Evolutionary conservation across 2,113 vertebrate species (phyloP), one percentile per base, ranked within the genome.

Genomic region (Tragelaphus strepsiceros): DNA sequence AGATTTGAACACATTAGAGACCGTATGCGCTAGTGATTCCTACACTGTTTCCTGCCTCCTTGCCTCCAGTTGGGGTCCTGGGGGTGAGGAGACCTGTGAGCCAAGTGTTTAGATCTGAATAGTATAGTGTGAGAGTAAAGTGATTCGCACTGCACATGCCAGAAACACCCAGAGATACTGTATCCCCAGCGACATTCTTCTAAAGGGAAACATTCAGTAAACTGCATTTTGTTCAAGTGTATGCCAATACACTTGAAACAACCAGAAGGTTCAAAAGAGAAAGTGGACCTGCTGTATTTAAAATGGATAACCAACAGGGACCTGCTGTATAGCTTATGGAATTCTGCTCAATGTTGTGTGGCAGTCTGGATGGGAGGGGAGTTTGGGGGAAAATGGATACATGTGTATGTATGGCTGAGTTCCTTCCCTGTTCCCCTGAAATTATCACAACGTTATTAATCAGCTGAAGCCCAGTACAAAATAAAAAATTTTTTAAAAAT

Each of bases 181-280:
- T 22, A 56, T 49, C 51, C 16, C 54, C 49, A 58, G 19, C 82
- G 64, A 59, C 32, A 61, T 92, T 89, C 19, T 84, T 93, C 88
- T 62, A 56, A 95, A 97, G 28, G 85, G 46, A 90, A 93, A 77
- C 19, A 35, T 59, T 56, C 19, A 59, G 15, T 77, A 16, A 91
- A 71, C 54, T 94, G 32, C n/a, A 61, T 88, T 95, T 98, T 94
- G 39, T 22, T 93, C 46, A 54, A 49, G 26, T 61, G 80, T 94
- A 81, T 84, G 51, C 43, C 67, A 92, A 83, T 22, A 59, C 54
- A 95, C 61, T 32, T 32, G 28, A 62, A 62, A 93, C 95, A 91
- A 30, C 28, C 7, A 51, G 46, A 92, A 95, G 16, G 3, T 74
- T 83, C 74, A 54, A 59, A 91, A 91, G 61, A 71, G 28, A 97